Base-by-base conservation (phyloP, 2,113 vertebrate genomes). In the Lamprotornis superbus region DNA sequence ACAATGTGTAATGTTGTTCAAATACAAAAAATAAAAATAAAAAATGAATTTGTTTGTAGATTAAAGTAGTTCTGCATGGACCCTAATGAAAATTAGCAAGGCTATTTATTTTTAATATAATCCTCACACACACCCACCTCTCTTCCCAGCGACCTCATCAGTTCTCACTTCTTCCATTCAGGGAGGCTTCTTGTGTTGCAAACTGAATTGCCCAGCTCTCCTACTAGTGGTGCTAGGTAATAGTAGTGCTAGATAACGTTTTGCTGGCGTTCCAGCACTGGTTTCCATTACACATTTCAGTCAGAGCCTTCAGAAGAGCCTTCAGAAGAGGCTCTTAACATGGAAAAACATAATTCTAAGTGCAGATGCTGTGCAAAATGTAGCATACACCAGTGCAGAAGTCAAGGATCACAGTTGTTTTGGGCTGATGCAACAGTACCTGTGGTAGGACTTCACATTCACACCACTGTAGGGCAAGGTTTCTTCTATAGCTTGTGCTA, bases 31-130 rank as follows among this genome's bases (percentile, higher is more conserved):
- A 27, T 37, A 23, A 60, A 78, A 69, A 46, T 90, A 15, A 96
- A 61, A 96, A 93, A 85, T 86, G 40, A 73, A 15, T 80, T 88
- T 91, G 61, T 79, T 94, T 88, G 47, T 86, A 79, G 46, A 93
- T 95, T 76, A 82, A 65, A 96, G 60, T 57, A 75, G 19, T 85
- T 30, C 37, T 69, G 16, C 42, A n/a, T 31, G 39, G 71, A 92
- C 37, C 30, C n/a, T 85, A 78, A 49, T 49, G 6, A 89, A 97
- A 97, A 96, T 94, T 93, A 95, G 71, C 75, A 84, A 24, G 40
- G 30, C 16, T 76, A 30, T 85, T 91, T 88, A 91, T 89, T 96
- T 97, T 95, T 87, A 75, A 49, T 74, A 11, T 78, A 14, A 44
- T 91, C 83, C 46, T 83, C 27, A 56, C 23, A 63, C 42, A 81